A percentile compares a stretch with the other conserved stretches of the same genome.
These are phyloP conservation scores for Meles meles DNA, from an alignment of 2,113 vertebrate genomes.

Conservation along the genomic window DNA sequence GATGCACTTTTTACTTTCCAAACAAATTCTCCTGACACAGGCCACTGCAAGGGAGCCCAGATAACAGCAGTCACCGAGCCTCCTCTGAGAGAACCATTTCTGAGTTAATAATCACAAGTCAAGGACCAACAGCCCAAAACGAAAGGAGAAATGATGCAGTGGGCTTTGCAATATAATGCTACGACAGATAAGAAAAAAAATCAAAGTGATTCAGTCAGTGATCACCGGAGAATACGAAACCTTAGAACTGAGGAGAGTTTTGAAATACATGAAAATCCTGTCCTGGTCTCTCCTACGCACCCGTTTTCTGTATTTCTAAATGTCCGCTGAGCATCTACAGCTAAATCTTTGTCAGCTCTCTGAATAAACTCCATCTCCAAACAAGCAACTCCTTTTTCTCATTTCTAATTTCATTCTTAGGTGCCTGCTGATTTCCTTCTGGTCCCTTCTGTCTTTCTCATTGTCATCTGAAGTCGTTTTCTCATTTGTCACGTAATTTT, in stretches of 20 bases:
- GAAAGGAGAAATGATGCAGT: conserved; percentile 62
- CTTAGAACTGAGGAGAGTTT: conserved; percentile 37
- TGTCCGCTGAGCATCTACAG: background rate
- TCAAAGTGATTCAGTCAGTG: conserved; percentile 47
- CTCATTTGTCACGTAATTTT: background rate
- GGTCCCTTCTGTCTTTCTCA: background rate
- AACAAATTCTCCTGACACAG: conserved; percentile 67
- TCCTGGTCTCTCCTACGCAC: background rate
- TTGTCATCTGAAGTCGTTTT: background rate
- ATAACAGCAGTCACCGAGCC: conserved; percentile 64
- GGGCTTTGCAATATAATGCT: conserved; percentile 37
- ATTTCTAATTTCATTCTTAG: background rate
- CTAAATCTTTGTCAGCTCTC: background rate
- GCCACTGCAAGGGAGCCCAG: conserved; percentile 64
- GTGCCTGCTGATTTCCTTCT: background rate
- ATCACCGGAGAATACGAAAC: conserved; percentile 55
- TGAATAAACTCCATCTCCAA: background rate
- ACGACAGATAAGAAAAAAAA: conserved; percentile 55
- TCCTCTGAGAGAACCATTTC: conserved; percentile 65
- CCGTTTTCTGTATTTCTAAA: background rate
- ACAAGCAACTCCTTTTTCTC: background rate
- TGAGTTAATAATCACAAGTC: conserved; percentile 60
- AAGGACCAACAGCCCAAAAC: conserved; percentile 54
- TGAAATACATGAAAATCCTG: background rate
- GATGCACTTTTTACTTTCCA: conserved; percentile 73